A percentile compares a stretch with the other conserved stretches of the same genome.
phyloP scores from a whole-genome alignment of 2,888 invertebrate species.

The Toxonevra muliebris region DNA sequence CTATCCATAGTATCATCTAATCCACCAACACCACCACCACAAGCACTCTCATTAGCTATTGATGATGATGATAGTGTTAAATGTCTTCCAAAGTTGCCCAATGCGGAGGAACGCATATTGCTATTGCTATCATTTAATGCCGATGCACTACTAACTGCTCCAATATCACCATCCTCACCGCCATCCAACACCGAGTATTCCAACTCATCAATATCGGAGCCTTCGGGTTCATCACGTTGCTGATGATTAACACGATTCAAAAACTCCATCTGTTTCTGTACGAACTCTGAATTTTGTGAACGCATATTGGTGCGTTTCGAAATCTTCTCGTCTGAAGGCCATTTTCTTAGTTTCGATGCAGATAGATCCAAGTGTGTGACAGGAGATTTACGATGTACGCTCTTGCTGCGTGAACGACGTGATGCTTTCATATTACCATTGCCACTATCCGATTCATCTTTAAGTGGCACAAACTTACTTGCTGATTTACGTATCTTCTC shows the following conservation, averaged over 20 bases:
- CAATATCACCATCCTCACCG: slow-evolving; percentile 9
- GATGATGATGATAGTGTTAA: neutral
- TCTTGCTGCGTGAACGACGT: slow-evolving; percentile 57
- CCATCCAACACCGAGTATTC: slow-evolving; percentile 18
- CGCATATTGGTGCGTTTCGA: slow-evolving; percentile 68
- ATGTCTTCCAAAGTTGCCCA: neutral
- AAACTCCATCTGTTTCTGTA: slow-evolving; percentile 71
- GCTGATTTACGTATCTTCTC: slow-evolving; percentile 15
- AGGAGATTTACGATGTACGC: slow-evolving; percentile 42
- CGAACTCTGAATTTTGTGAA: slow-evolving; percentile 73
- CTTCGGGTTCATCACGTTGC: slow-evolving; percentile 25
- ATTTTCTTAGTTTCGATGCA: slow-evolving; percentile 37
- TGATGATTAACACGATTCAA: slow-evolving; percentile 66
- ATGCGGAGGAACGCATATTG: slow-evolving; percentile 19
- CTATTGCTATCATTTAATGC: slow-evolving; percentile 39
- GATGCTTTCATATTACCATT: slow-evolving; percentile 34
- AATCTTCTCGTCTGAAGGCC: slow-evolving; percentile 49
- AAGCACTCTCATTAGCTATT: neutral
- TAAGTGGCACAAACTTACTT: slow-evolving; percentile 40
- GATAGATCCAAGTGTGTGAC: slow-evolving; percentile 1
- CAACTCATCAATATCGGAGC: slow-evolving; percentile 29
- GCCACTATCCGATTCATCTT: slow-evolving; percentile 39
- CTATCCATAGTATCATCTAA: slow-evolving; percentile 12
- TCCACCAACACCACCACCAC: slow-evolving; percentile 14
- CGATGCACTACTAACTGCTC: neutral